Evolutionary conservation across 2,113 vertebrate genomes (phyloP), one percentile per base, ranked within the genome.

Genomic region (Chamaetylas fuelleborni): DNA sequence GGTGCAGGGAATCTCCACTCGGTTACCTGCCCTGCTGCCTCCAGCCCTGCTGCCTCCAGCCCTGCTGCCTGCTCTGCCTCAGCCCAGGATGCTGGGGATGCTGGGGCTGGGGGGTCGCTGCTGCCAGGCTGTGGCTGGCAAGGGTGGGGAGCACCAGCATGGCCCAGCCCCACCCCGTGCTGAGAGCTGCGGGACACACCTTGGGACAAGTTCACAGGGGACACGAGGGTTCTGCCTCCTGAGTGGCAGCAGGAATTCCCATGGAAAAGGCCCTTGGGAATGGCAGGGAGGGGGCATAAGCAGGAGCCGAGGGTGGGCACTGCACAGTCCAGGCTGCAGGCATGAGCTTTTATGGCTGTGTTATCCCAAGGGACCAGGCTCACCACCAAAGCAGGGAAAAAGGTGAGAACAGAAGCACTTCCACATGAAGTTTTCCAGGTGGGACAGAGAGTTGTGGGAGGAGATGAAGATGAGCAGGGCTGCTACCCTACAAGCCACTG

Each of bases 261-360:
- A 0, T 0, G 0, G 67, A 11, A 64, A 76, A 4, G 7, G 58
- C 24, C 2, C 24, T 14, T 25, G 26, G 50, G 50, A 51, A 0
- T 8, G 19, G 40, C 5, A 8, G 16, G 25, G n/a, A 61, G 26
- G 7, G 24, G 7, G 28, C 1, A 4, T 43, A 57, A 67, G 64
- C 31, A 50, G 73, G 38, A 71, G 62, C 51, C 5, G 0, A 36
- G 47, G 14, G 18, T 1, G 3, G 51, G 34, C 62, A 8, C 25
- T 22, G 66, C n/a, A 11, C 16, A 15, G 5, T 0, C 2, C 28
- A 14, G 56, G 31, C 51, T 79, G 56, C 1, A 2, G 56, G 61
- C 28, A 3, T 8, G 12, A 45, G 7, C 12, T 54, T 53, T 43
- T n/a, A 7, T 2, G 8, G 4, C 3, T 14, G 38, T 11, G 4